Percentiles rank a stretch among this genome's conserved stretches.
Evolutionary conservation across 2,888 invertebrate genomes (phyloP).

Genomic region (Sphecodes monilicornis): DNA sequence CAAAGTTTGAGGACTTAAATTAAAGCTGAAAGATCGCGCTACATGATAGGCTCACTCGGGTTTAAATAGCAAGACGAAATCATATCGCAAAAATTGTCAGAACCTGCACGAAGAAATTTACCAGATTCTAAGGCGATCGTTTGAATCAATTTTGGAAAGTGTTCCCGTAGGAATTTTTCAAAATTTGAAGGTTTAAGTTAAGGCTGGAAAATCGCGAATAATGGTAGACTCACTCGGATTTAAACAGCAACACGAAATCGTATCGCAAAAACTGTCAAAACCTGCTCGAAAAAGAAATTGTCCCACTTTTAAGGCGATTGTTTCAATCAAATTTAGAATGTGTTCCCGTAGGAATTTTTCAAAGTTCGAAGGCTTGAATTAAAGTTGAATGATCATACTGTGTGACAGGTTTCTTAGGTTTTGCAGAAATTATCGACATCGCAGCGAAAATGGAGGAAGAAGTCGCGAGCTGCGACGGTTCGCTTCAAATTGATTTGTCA

Average conservation of each 20-base stretch:
- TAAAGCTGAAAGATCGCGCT: neutral
- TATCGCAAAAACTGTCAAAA: too few relatives aligned
- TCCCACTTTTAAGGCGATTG: too few relatives aligned
- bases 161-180: too few relatives aligned
- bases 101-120: neutral
- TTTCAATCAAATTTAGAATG: too few relatives aligned
- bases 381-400: neutral
- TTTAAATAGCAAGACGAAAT: neutral
- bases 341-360: neutral
- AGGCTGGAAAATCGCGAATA: too few relatives aligned
- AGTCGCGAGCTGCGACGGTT: neutral
- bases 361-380: neutral
- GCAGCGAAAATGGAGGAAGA: neutral
- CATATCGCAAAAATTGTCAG: neutral
- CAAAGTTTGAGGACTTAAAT: neutral
- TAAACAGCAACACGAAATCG: too few relatives aligned
- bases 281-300: too few relatives aligned
- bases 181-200: too few relatives aligned
- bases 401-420: neutral
- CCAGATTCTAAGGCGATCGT: neutral
- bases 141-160: too few relatives aligned
- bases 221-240: too few relatives aligned
- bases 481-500: neutral
- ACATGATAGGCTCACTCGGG: rapidly evolving
- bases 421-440: neutral